Evolutionary conservation across 1,140 invertebrate species (phyloP).

Genomic region (Drosophila sucinea): DNA sequence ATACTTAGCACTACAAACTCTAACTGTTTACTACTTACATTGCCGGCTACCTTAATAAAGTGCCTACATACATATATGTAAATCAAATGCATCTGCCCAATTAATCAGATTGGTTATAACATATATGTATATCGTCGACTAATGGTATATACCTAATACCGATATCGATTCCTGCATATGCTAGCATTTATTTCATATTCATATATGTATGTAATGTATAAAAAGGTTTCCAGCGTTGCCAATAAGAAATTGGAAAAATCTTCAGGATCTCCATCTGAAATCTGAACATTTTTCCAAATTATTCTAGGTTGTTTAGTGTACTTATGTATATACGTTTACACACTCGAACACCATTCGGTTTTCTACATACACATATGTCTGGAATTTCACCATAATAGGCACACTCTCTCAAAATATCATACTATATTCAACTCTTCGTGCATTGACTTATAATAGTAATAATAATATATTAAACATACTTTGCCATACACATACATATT

Average conservation of each 20-base stretch:
- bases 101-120: not conserved
- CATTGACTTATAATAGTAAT: constrained; percentile 4
- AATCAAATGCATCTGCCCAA: not conserved
- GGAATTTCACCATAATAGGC: not conserved
- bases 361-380: too few species aligned
- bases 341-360: not conserved
- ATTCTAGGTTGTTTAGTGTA: not conserved
- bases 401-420: constrained; percentile 2
- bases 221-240: not conserved
- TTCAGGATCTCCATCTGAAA: not conserved
- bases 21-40: too few species aligned
- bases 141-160: too few species aligned
- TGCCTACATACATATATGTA: constrained; percentile 6
- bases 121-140: not conserved
- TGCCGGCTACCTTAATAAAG: not conserved
- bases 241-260: not conserved
- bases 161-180: constrained; percentile 1
- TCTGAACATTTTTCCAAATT: not conserved
- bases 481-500: not conserved
- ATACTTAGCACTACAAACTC: constrained; percentile 4
- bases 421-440: not conserved
- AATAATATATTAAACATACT: not conserved
- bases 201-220: constrained; percentile 19
- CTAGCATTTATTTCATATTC: constrained; percentile 17
- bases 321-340: not conserved